Conservation (phyloP, 2,888 invertebrate genomes). For the Carabus problematicus region DNA sequence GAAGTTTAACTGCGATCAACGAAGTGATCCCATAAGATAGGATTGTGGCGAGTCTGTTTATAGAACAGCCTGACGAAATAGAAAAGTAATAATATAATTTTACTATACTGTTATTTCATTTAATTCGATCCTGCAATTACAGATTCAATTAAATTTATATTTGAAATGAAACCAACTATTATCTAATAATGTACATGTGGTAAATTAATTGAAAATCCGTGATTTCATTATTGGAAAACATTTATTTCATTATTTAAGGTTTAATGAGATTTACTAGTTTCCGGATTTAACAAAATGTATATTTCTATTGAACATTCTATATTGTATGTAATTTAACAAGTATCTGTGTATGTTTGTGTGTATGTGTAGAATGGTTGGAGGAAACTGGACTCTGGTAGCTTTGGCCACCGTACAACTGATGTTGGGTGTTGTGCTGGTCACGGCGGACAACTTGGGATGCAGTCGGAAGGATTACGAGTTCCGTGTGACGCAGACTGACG, state of each 20-base stretch:
- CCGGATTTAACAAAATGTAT: too few relatives aligned
- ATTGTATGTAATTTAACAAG: neutral
- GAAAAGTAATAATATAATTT: too few relatives aligned
- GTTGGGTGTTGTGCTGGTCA: slow-evolving; percentile 51
- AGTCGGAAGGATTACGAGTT: slow-evolving; percentile 72
- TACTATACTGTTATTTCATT: too few relatives aligned
- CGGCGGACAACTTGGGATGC: slow-evolving; percentile 68
- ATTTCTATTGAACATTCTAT: neutral
- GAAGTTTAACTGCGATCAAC: slow-evolving; percentile 28
- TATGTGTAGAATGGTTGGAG: neutral
- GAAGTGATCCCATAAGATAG: neutral
- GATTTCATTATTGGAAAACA: too few relatives aligned
- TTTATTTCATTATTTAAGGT: too few relatives aligned
- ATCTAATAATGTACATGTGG: too few relatives aligned
- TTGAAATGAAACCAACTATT: too few relatives aligned
- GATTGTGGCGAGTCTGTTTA: slow-evolving; percentile 23
- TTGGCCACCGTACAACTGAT: slow-evolving; percentile 27
- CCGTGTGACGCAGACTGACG: slow-evolving; percentile 69
- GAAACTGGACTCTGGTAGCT: slow-evolving; percentile 2
- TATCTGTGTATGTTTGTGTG: neutral
- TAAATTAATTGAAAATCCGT: too few relatives aligned
- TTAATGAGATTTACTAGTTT: too few relatives aligned
- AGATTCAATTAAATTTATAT: too few relatives aligned
- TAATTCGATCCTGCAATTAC: too few relatives aligned
- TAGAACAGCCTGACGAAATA: slow-evolving; percentile 11